These are phyloP conservation scores for Cephus nigrinus DNA, from an alignment of 2,888 invertebrate species.

Conservation along the genomic window DNA sequence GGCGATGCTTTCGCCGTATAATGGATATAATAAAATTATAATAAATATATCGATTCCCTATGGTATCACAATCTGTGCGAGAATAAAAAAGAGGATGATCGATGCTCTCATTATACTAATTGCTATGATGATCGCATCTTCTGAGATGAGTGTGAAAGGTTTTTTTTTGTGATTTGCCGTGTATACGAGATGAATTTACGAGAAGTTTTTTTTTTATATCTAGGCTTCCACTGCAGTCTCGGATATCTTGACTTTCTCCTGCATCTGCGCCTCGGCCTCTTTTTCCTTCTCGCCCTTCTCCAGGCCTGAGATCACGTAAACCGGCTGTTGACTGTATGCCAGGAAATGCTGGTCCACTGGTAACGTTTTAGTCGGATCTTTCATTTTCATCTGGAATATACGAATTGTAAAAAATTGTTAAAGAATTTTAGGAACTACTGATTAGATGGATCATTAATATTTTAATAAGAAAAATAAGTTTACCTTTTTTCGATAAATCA, in stretches of 20 bases:
- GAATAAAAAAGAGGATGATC: background rate
- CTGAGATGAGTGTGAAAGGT: background rate
- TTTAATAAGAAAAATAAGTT: background rate
- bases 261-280: slow-evolving; percentile 22
- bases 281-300: slow-evolving; percentile 69
- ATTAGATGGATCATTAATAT: background rate
- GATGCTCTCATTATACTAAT: background rate
- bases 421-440: background rate
- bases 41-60: background rate
- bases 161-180: background rate
- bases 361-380: slow-evolving; percentile 36
- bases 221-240: slow-evolving; percentile 6
- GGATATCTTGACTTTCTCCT: slow-evolving; percentile 10
- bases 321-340: slow-evolving; percentile 73
- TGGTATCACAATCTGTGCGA: background rate
- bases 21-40: background rate
- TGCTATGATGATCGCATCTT: background rate
- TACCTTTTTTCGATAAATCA: slow-evolving; percentile 77
- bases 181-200: background rate
- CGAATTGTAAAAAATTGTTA: background rate
- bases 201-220: background rate
- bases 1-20: background rate
- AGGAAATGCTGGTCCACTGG: slow-evolving; percentile 69
- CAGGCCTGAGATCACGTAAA: slow-evolving; percentile 76
- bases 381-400: slow-evolving; percentile 47